Percentiles rank a stretch among this genome's conserved stretches.
Evolutionary conservation across 2,888 invertebrate species (phyloP).

Genomic region (Cataglyphis rosenhaueri): DNA sequence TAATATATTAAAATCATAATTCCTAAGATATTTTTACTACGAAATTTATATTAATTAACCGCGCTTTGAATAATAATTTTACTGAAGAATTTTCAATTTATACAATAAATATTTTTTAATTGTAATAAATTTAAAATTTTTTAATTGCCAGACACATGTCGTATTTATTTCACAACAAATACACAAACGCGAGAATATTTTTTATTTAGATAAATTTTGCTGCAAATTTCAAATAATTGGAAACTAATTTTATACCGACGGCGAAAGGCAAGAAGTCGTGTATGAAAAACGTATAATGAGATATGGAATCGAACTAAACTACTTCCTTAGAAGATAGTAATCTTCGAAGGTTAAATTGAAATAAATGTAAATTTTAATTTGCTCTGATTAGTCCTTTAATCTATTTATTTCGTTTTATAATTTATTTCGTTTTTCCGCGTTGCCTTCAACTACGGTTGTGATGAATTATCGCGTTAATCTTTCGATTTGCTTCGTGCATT

Average conservation of each 20-base stretch:
- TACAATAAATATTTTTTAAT: neutral
- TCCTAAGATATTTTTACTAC: neutral
- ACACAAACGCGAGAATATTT: neutral
- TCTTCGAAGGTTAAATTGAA: neutral
- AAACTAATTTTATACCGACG: constrained; percentile 5
- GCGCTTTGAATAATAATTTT: neutral
- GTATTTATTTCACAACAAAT: neutral
- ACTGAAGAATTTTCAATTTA: neutral
- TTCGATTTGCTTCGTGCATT: constrained; percentile 23
- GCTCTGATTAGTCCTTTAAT: neutral
- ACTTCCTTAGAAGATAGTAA: neutral
- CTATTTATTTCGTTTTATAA: neutral
- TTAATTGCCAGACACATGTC: neutral
- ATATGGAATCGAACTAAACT: neutral
- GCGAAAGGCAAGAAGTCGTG: neutral
- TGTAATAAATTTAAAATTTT: neutral
- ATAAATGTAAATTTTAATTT: neutral
- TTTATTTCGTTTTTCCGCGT: neutral
- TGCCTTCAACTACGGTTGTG: neutral
- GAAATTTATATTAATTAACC: neutral
- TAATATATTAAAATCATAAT: neutral
- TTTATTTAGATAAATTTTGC: neutral
- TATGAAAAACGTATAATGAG: neutral
- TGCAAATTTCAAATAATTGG: neutral
- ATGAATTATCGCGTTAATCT: constrained; percentile 59